Evolutionary conservation across 2,113 vertebrate species (phyloP).

Genomic region (Cyprinus carpio): DNA sequence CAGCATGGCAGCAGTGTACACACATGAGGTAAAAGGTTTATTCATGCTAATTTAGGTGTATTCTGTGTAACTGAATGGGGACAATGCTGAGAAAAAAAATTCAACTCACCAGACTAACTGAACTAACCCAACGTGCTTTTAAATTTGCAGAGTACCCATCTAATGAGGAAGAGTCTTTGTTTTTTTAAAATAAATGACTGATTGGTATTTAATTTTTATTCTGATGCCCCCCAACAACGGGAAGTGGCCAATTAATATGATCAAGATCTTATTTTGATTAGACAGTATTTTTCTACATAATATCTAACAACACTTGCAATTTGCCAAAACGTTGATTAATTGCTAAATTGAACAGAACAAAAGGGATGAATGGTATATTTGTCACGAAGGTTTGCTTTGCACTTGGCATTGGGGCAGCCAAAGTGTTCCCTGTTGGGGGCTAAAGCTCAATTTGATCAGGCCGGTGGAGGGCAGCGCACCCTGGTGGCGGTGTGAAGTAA

Average conservation of each 20-base stretch:
- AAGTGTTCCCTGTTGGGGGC: neutral
- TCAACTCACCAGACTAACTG: slow-evolving; percentile 9
- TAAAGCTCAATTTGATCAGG: slow-evolving; percentile 4
- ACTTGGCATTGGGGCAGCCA: neutral
- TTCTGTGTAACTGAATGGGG: slow-evolving; percentile 8
- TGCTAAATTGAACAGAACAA: slow-evolving; percentile 1
- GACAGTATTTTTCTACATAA: neutral
- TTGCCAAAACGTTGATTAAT: neutral
- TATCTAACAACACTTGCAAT: neutral
- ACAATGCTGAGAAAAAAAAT: neutral
- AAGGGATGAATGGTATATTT: slow-evolving; percentile 13
- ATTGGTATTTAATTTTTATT: neutral
- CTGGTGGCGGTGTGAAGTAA: slow-evolving; percentile 54
- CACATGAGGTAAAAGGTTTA: slow-evolving; percentile 37
- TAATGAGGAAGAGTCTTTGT: slow-evolving; percentile 4
- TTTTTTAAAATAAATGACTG: neutral
- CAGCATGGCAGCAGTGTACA: slow-evolving; percentile 44
- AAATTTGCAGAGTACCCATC: neutral
- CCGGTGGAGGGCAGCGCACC: slow-evolving; percentile 11
- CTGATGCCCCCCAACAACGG: neutral
- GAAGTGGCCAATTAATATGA: neutral
- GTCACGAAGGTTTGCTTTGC: slow-evolving; percentile 23
- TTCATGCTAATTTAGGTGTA: slow-evolving; percentile 26
- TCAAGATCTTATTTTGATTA: neutral
- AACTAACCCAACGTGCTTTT: slow-evolving; percentile 30